Evolutionary conservation across 2,888 invertebrate species (phyloP), one percentile per base, ranked within the genome.

Genomic region (Phaonia tiefii): DNA sequence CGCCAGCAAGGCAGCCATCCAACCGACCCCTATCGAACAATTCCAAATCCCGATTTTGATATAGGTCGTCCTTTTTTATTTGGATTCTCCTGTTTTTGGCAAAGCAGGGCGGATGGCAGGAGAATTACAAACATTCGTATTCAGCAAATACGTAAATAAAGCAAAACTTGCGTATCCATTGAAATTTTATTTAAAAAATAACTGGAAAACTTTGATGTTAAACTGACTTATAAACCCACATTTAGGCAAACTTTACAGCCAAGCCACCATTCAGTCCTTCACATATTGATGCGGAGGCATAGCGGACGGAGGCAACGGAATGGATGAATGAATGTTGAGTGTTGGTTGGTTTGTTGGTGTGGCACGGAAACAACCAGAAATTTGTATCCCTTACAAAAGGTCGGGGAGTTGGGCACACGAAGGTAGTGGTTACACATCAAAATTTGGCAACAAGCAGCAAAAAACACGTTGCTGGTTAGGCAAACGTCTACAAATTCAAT

Each of bases 191-290:
- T 63, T 31, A 60, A 75, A 65, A 54, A 72, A 72, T 58, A 75
- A 69, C 84, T 84, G 83, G 85, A 85, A 85, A 86, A 85, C 83
- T 86, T 86, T 87, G 87, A 86, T 87, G 85, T 85, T 87, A 86
- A 88, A 87, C 87, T 87, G 87, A 86, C 87, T 87, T 88, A 86
- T 85, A 88, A 87, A 86, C 86, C 86, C 84, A 88, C 85, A 87
- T 87, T 86, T 85, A 84, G 67, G 31, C 71, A 75, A 79, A 74
- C 75, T 82, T 77, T 77, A 56, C 67, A 78, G 69, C 44, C 78
- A 75, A 8, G n/a, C n/a, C n/a, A n/a, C 8, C 31, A 31, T 31
- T 31, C 31, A 8, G 3, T 31, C 31, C 31, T 31, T 31, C 31
- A 8, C 31, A 31, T 31, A 3, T 31, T 8, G 4, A 31, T 31